phyloP scores from a whole-genome alignment of 2,113 vertebrate genomes.

The Microtus pennsylvanicus region DNA sequence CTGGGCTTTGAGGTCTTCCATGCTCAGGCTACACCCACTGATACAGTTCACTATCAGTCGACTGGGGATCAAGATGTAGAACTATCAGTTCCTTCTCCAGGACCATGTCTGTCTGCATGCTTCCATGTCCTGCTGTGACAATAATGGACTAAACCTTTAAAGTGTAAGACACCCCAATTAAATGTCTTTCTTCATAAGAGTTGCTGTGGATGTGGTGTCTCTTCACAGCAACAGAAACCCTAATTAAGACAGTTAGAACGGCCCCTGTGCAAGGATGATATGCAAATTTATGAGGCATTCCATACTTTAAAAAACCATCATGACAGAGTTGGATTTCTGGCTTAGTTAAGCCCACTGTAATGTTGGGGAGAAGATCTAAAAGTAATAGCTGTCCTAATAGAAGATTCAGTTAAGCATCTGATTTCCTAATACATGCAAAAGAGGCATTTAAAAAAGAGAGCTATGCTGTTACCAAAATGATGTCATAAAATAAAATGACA shows the following conservation, averaged over 20 bases:
- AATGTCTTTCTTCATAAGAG: not conserved
- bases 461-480: not conserved
- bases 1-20: not conserved
- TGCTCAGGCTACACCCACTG: not conserved
- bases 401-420: not conserved
- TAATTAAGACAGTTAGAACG: not conserved
- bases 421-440: not conserved
- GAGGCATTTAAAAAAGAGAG: not conserved
- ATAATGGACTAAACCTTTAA: not conserved
- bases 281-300: not conserved
- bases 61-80: not conserved
- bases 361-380: constrained; percentile 5
- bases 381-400: not conserved
- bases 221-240: not conserved
- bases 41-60: not conserved
- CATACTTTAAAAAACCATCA: not conserved
- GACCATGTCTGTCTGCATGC: not conserved
- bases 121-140: not conserved
- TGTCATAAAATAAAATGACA: not conserved
- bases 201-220: not conserved
- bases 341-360: not conserved
- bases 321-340: constrained; percentile 36
- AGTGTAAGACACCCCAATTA: not conserved
- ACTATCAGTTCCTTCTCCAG: not conserved
- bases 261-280: not conserved